A percentile compares a stretch with the other conserved stretches of the same genome.
Evolutionary conservation across 2,888 invertebrate species (phyloP).

Genomic region (Archaeoteleia sp.): DNA sequence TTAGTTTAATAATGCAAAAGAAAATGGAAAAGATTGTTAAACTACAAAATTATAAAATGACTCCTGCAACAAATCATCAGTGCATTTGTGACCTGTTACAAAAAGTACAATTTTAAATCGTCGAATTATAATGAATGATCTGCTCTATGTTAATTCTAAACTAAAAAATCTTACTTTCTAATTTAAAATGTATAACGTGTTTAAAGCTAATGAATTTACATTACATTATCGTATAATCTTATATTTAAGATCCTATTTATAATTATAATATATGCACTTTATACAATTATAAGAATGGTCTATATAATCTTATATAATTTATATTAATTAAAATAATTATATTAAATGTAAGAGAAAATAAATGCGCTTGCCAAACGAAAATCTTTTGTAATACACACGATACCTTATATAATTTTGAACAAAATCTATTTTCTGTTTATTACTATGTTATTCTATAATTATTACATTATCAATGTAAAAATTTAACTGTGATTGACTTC

Average conservation of each 20-base stretch:
- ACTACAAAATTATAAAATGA: no score
- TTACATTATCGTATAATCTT: background rate
- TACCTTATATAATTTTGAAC: background rate
- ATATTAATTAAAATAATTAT: background rate
- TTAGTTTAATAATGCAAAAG: no score
- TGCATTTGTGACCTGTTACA: no score
- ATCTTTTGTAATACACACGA: background rate
- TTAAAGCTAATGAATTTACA: constrained; percentile 5
- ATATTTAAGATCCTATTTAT: background rate
- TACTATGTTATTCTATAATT: background rate
- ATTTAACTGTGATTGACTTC: no score
- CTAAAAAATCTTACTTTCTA: background rate
- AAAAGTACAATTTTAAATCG: no score
- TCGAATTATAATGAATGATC: background rate
- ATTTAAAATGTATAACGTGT: constrained; percentile 1
- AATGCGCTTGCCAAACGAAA: background rate
- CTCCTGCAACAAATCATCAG: no score
- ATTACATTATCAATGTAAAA: background rate
- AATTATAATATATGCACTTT: background rate
- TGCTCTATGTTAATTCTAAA: background rate
- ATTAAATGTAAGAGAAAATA: constrained; percentile 1
- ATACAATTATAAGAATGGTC: background rate
- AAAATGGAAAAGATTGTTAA: no score
- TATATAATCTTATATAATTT: constrained; percentile 1
- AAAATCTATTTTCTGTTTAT: background rate